Base-by-base conservation (phyloP, 2,797 vertebrate genomes). In the Dromococcyx pavoninus region DNA sequence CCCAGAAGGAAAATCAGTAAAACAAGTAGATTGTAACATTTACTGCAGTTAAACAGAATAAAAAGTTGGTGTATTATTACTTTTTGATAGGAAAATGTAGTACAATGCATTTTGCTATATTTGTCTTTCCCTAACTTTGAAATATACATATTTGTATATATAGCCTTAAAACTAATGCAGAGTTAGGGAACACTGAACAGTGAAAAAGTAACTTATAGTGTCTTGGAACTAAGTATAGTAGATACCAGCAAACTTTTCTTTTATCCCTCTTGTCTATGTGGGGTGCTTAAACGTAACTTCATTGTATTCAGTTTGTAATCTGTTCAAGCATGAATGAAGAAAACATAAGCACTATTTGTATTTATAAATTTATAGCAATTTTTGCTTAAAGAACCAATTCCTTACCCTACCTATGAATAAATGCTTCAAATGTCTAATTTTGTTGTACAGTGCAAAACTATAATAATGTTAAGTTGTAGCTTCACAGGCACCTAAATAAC, bases 131-230 rank as follows among this genome's bases (percentile, higher is more conserved):
- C 95, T 97, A 95, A 97, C 92, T 98, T 97, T 91, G 95, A 97
- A 96, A 96, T 98, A 98, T 91, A 97, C 93, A 91, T 97, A 97
- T 97, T 97, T 98, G 97, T 98, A 97, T 98, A 98, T 98, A 97
- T 97, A 97, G 97, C 96, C 97, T 98, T 98, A 98, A 98, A 98
- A 97, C 95, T 97, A 96, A 97, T 96, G 95, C 96, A 95, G 97
- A 96, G 96, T 97, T 98, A 97, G 97, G 96, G 95, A 97, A 83
- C 95, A 95, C 96, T 96, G 94, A 96, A 96, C 94, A 97, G 94
- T 96, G 95, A 94, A 95, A 97, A 96, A 94, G 92, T 97, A 97
- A 97, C 95, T 97, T 97, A 96, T 97, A 96, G 95, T 98, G 97
- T 97, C 92, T 97, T 96, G 95, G 93, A 97, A 92, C 95, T 97